Conservation (phyloP, 2,888 invertebrate species). For the Drosophila longiperda region DNA sequence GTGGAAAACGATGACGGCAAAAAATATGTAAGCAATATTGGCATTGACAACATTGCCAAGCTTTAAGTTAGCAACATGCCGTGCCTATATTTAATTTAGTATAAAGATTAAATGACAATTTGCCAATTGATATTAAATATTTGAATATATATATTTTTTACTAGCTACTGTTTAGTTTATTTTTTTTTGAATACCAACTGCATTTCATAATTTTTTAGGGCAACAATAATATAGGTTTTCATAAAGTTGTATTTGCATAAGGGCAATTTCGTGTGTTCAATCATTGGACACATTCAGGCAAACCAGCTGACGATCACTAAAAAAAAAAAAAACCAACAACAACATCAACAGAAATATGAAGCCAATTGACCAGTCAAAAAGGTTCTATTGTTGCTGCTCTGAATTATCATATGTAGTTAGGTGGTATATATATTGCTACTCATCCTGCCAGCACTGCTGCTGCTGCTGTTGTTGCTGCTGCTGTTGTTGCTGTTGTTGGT, state of each 20-base stretch:
- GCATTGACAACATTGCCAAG: constrained; percentile 49
- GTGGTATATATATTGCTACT: constrained; percentile 49
- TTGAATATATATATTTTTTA: neutral
- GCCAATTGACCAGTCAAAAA: constrained; percentile 54
- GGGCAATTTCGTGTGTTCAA: neutral
- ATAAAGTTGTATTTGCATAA: neutral
- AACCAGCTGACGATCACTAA: constrained; percentile 4
- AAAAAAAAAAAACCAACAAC: neutral
- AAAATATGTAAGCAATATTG: constrained; percentile 34
- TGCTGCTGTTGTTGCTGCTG: neutral
- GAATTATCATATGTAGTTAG: constrained; percentile 26
- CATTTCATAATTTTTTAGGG: neutral
- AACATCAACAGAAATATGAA: constrained; percentile 10
- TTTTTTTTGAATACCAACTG: no score
- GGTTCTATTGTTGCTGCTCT: constrained; percentile 37
- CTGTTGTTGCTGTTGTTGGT: constrained; percentile 23
- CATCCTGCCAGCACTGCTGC: constrained; percentile 42
- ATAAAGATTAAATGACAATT: neutral
- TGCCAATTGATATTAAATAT: neutral
- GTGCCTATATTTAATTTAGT: constrained; percentile 2
- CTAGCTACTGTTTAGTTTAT: neutral
- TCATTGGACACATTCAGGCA: neutral
- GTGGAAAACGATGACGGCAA: constrained; percentile 10
- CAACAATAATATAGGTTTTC: neutral
- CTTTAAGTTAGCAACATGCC: constrained; percentile 30